phyloP scores from a whole-genome alignment of 2,888 invertebrate genomes.

The Altica lythri region DNA sequence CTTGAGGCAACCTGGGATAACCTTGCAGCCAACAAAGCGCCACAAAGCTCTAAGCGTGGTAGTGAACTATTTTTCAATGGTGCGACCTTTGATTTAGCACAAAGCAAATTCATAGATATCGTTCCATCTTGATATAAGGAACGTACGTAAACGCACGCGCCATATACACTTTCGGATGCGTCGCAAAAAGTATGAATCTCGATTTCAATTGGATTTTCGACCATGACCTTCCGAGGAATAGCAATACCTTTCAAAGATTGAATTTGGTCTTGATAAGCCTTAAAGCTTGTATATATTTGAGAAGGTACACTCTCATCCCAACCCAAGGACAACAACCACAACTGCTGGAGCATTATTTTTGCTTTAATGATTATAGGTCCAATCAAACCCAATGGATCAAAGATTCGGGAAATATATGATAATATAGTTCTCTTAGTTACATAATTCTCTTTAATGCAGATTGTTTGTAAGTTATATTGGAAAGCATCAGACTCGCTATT shows the following conservation, averaged over 20 bases:
- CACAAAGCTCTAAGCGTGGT: constrained; percentile 1
- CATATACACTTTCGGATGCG: not conserved
- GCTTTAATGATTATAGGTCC: not conserved
- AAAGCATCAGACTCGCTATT: not conserved
- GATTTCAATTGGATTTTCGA: not conserved
- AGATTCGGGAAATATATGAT: not conserved
- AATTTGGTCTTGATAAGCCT: not conserved
- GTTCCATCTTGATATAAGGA: not conserved
- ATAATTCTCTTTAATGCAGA: no score
- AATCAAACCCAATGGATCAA: not conserved
- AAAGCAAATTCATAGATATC: not conserved
- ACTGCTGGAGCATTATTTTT: not conserved
- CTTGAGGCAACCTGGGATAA: not conserved
- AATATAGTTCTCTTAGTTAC: not conserved
- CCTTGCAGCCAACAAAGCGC: not conserved
- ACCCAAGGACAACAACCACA: not conserved
- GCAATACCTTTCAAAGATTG: not conserved
- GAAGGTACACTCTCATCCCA: not conserved
- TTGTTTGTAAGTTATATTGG: no score
- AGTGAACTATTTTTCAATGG: not conserved
- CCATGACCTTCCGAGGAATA: not conserved
- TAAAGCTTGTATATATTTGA: not conserved
- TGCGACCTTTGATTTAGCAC: not conserved
- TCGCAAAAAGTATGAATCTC: not conserved
- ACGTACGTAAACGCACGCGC: not conserved